These are phyloP conservation scores for Zootermopsis nevadensis DNA, from an alignment of 2,888 invertebrate genomes.

Conservation along the genomic window DNA sequence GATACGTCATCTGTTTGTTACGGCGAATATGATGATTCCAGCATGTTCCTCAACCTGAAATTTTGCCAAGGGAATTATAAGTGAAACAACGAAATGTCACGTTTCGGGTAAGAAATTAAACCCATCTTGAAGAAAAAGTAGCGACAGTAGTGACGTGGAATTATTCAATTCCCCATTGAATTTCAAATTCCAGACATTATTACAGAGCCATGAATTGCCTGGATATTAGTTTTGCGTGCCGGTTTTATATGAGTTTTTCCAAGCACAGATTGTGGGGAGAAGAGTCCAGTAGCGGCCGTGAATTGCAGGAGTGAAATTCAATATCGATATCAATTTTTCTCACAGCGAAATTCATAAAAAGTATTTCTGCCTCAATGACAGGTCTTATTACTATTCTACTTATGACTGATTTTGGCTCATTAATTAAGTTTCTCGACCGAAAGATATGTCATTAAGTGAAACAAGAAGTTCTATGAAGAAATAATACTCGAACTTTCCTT, in stretches of 20 bases:
- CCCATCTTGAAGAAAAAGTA: background rate
- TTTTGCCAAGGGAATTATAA: background rate
- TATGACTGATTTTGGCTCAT: no score
- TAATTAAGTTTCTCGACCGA: no score
- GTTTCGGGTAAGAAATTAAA: background rate
- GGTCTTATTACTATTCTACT: no score
- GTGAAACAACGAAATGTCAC: background rate
- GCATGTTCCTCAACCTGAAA: no score
- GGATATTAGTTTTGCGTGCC: background rate
- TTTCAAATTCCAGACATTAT: background rate
- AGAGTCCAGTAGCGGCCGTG: background rate
- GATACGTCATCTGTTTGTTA: no score
- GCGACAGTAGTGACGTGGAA: background rate
- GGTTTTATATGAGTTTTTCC: background rate
- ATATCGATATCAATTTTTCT: background rate
- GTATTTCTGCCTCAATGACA: no score
- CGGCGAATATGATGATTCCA: no score
- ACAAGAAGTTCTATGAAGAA: no score
- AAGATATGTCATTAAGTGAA: no score
- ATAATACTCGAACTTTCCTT: no score
- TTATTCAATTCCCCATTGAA: conserved; percentile 19
- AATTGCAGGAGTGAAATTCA: background rate
- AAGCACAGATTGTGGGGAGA: background rate
- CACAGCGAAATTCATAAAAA: no score
- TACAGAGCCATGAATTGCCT: background rate